A percentile compares a stretch with the other conserved stretches of the same genome.
These are phyloP conservation scores for Melanocharis versteri DNA, from an alignment of 2,113 vertebrate genomes.

Conservation along the genomic window DNA sequence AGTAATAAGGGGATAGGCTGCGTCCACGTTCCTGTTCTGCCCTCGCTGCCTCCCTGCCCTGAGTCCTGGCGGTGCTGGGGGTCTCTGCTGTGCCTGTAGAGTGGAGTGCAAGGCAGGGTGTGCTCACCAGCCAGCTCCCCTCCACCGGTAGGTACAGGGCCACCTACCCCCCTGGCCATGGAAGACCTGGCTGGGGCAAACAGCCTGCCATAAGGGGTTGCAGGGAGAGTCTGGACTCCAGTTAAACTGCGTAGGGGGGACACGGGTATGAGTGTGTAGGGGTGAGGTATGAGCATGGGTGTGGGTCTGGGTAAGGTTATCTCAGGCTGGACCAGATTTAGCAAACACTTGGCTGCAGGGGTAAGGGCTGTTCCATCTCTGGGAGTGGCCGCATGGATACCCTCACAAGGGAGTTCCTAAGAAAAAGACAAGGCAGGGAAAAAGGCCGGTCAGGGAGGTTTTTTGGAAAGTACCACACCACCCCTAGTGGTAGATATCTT, in stretches of 20 bases:
- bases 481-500: background rate
- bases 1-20: background rate
- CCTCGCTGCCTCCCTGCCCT: background rate
- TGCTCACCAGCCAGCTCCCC: background rate
- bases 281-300: background rate
- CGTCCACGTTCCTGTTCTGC: accelerated
- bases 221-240: background rate
- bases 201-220: background rate
- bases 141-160: background rate
- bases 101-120: background rate
- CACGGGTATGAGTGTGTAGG: background rate
- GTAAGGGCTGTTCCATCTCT: background rate
- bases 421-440: background rate
- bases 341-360: background rate
- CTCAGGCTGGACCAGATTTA: background rate
- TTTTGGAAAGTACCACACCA: background rate
- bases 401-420: background rate
- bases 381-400: background rate
- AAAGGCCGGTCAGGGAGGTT: background rate
- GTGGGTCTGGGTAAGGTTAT: background rate
- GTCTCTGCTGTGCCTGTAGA: background rate
- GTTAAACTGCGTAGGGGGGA: background rate
- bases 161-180: background rate
- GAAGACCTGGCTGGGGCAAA: background rate
- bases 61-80: background rate